phyloP scores from a whole-genome alignment of 1,140 invertebrate species.

The Lasioglossum baleicum region DNA sequence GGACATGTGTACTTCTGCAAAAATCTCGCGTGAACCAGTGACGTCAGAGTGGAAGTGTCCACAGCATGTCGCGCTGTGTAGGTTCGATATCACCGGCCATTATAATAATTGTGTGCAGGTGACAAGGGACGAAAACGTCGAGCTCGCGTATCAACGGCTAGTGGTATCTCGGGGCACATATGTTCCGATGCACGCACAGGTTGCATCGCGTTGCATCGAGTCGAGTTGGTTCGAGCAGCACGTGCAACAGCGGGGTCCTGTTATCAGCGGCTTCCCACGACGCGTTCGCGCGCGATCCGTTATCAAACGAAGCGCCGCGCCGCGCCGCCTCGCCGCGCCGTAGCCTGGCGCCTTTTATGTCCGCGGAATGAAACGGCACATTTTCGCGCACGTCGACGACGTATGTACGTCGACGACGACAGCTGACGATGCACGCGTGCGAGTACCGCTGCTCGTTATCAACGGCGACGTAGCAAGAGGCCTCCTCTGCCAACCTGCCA shows the following conservation, averaged over 20 bases:
- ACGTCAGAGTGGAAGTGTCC: too few species aligned
- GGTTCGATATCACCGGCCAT: background rate
- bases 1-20: background rate
- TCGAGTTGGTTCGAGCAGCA: background rate
- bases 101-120: constrained; percentile 5
- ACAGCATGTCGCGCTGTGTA: too few species aligned
- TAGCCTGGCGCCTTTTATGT: constrained; percentile 42
- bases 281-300: constrained; percentile 41
- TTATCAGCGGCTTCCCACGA: constrained; percentile 54
- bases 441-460: constrained; percentile 10
- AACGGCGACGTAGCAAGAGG: too few species aligned
- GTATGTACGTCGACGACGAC: background rate
- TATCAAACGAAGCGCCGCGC: constrained; percentile 40
- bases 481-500: background rate
- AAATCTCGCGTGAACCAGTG: background rate
- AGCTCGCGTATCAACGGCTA: background rate
- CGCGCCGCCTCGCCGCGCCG: too few species aligned
- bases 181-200: constrained; percentile 5
- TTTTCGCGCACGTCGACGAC: constrained; percentile 30
- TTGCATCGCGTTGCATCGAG: constrained; percentile 32
- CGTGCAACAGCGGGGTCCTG: constrained; percentile 30
- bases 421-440: constrained; percentile 17
- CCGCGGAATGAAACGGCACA: constrained; percentile 33
- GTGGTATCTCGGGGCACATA: constrained; percentile 1
- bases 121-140: constrained; percentile 1